Evolutionary conservation across 2,797 vertebrate genomes (phyloP).

Genomic region (Saxicola maurus): DNA sequence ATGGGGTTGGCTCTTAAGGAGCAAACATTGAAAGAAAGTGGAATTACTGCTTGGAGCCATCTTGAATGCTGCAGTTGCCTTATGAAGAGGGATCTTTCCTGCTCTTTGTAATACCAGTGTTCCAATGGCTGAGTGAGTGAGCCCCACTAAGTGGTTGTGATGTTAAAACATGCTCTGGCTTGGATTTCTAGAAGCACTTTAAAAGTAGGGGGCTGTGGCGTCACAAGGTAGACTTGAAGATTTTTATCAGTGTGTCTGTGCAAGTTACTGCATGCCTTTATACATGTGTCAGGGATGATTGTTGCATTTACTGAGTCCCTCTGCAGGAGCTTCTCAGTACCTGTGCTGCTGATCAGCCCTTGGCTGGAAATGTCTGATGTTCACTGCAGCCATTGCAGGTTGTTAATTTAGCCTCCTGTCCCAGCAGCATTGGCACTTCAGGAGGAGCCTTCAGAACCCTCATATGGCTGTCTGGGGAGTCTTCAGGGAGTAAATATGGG

Average conservation of each 20-base stretch:
- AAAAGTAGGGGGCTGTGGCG: background rate
- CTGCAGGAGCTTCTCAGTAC: background rate
- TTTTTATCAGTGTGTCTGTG: background rate
- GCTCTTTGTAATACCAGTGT: background rate
- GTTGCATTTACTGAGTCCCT: background rate
- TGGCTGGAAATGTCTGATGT: background rate
- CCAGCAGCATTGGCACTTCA: fast-evolving
- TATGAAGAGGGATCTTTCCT: background rate
- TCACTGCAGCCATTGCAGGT: background rate
- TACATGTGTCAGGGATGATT: background rate
- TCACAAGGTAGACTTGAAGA: background rate
- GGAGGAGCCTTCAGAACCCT: background rate
- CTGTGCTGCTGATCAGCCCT: background rate
- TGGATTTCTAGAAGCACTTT: background rate
- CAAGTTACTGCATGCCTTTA: background rate
- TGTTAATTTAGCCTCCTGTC: background rate
- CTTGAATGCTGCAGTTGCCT: background rate
- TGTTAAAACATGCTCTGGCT: background rate
- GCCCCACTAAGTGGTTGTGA: background rate
- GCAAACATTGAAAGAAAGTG: background rate
- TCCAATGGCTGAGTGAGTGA: background rate
- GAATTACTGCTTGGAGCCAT: background rate
- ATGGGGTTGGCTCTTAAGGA: background rate
- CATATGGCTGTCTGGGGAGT: background rate
- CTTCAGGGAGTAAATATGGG: background rate